Conservation (phyloP, 2,797 vertebrate genomes). For the Enteromius afrohamiltoni region DNA sequence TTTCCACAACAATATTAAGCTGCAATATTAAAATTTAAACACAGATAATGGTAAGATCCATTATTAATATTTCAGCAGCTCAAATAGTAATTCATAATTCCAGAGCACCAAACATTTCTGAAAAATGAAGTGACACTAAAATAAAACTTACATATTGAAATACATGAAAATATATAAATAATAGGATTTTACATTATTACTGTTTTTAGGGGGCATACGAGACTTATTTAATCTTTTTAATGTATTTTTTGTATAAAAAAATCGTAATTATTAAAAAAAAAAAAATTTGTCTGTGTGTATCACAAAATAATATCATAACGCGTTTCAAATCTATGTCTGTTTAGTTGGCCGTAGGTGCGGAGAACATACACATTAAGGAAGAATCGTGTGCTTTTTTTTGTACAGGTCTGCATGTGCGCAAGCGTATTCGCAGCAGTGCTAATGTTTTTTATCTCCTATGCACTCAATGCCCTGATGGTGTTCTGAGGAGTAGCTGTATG, state of each 20-base stretch:
- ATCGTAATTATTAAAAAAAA: not conserved
- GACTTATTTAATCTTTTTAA: not conserved
- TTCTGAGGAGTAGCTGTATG: conserved; percentile 18
- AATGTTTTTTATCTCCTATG: conserved; percentile 10
- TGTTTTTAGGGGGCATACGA: not conserved
- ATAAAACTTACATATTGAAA: not conserved
- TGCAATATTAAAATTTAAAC: not conserved
- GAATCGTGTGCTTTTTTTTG: conserved; percentile 7
- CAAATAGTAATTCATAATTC: not conserved
- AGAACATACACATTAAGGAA: not conserved
- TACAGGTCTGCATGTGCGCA: not conserved
- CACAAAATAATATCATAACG: not conserved
- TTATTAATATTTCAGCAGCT: not conserved
- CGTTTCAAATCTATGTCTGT: not conserved
- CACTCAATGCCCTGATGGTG: conserved; percentile 31
- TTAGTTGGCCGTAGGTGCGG: not conserved
- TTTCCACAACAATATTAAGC: not conserved
- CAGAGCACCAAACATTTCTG: not conserved
- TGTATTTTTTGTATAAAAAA: not conserved
- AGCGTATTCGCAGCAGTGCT: not conserved
- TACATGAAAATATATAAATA: not conserved
- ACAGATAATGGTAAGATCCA: not conserved
- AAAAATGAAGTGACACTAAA: too few relatives aligned
- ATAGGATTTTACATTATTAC: not conserved
- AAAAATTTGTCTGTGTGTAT: not conserved